Conservation (phyloP, 2,113 vertebrate species). For the Cricetomys ansorgei region DNA sequence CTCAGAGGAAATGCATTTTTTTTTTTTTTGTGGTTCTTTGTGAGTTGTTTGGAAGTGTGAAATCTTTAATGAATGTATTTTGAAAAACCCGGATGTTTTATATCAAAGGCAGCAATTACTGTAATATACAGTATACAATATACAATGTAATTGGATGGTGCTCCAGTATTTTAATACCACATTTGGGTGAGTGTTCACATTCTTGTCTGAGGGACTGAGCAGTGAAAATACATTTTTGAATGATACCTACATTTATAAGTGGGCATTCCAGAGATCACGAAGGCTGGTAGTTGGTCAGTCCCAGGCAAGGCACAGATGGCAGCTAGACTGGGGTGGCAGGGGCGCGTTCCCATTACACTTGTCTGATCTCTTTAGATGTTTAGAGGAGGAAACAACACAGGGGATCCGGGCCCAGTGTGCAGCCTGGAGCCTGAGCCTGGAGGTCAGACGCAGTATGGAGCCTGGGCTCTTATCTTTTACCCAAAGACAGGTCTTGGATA, state of each 20-base stretch:
- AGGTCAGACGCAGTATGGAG: background rate
- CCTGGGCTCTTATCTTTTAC: background rate
- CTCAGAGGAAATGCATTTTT: conserved; percentile 77
- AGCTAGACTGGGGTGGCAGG: background rate
- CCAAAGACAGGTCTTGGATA: background rate
- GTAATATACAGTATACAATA: too few relatives aligned
- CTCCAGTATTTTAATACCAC: background rate
- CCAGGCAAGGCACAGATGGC: background rate
- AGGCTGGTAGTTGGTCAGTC: background rate
- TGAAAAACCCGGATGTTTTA: conserved; percentile 44
- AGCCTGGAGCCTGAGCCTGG: too few relatives aligned
- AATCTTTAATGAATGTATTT: conserved; percentile 22
- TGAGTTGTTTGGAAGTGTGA: background rate
- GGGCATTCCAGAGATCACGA: background rate
- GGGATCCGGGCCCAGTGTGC: background rate
- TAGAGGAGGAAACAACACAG: background rate
- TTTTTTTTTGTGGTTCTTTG: conserved; percentile 25
- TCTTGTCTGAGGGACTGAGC: background rate
- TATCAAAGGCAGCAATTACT: background rate
- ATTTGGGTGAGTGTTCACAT: background rate
- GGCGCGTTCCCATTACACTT: too few relatives aligned
- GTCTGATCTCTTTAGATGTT: background rate
- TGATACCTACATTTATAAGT: too few relatives aligned
- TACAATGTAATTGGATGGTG: background rate
- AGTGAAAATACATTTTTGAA: background rate